Evolutionary conservation across 2,113 vertebrate genomes (phyloP).

Genomic region (Struthidea cinerea): DNA sequence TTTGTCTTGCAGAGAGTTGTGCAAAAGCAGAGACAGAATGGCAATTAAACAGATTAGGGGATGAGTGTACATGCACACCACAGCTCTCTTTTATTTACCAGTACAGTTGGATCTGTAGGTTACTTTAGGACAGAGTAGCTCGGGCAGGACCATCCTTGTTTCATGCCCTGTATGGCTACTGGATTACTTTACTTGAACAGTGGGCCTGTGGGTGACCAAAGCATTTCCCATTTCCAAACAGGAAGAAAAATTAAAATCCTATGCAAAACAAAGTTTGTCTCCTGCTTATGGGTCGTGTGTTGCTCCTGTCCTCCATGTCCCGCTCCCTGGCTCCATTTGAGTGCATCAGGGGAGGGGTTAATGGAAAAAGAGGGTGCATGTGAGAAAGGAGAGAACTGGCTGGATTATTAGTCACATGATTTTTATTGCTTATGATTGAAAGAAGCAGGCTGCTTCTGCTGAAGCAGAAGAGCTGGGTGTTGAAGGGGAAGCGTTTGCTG

Average conservation of each 20-base stretch:
- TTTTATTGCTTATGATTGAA: background rate
- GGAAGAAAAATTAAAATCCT: background rate
- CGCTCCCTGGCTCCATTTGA: accelerated
- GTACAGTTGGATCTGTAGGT: background rate
- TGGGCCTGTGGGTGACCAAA: background rate
- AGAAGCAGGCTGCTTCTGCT: background rate
- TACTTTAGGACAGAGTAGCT: background rate
- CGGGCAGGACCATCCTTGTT: background rate
- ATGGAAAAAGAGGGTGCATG: background rate
- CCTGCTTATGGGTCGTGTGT: background rate
- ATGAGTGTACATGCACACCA: background rate
- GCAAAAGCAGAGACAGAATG: background rate
- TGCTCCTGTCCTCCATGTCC: background rate
- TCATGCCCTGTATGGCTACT: background rate
- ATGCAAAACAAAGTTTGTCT: background rate
- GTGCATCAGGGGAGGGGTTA: background rate
- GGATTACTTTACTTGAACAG: background rate
- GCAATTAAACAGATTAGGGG: background rate
- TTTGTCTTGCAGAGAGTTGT: background rate
- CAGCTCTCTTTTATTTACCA: background rate
- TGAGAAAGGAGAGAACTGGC: background rate
- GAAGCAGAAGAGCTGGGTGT: background rate
- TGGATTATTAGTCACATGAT: background rate
- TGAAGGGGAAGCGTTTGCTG: background rate
- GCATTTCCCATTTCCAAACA: background rate